Evolutionary conservation across 1,140 invertebrate genomes (phyloP), one percentile per base, ranked within the genome.

Genomic region (Oreohelix idahoensis): DNA sequence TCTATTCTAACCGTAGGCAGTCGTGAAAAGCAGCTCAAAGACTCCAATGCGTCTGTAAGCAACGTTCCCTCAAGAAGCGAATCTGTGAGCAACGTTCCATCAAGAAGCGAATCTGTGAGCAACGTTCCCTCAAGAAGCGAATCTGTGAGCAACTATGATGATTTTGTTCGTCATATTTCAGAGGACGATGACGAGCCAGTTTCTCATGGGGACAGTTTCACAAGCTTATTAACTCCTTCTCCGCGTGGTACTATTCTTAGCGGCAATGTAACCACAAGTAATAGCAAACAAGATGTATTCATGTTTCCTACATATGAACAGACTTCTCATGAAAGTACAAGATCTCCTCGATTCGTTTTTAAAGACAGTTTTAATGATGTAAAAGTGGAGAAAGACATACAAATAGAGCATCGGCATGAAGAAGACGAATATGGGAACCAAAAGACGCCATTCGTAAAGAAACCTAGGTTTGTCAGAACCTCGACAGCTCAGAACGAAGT

Each of bases 111-210:
- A n/a, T 58, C 36, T 10, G 69, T 45, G 20, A 71, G 70, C 10
- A 71, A 29, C 51, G 51, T 58, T 58, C 51, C 10, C 2, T 23
- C 51, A 17, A 23, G 51, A 23, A 58, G 26, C 2, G 10, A 58
- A 26, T 58, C 36, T 10, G 69, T 45, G 20, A 71, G 70, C 10
- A 71, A 29, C 58, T 82, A 82, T 49, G 45, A 82, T 13, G 39
- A 74, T 1, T 82, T 82, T 39, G 80, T 82, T 2, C 58, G 71
- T 2, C 70, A 82, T n/a, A 82, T 82, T 0, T 32, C 71, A 32
- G 49, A 73, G 23, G 35, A 42, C 13, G 79, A 73, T 36, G 69
- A 81, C 29, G 5, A 1, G 1, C 58, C 78, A 38, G 78, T 26
- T 36, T 45, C 42, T 45, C 4, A 2, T 13, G 26, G 32, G 35